phyloP scores from a whole-genome alignment of 2,888 invertebrate species.

The Allophyes oxyacanthae region DNA sequence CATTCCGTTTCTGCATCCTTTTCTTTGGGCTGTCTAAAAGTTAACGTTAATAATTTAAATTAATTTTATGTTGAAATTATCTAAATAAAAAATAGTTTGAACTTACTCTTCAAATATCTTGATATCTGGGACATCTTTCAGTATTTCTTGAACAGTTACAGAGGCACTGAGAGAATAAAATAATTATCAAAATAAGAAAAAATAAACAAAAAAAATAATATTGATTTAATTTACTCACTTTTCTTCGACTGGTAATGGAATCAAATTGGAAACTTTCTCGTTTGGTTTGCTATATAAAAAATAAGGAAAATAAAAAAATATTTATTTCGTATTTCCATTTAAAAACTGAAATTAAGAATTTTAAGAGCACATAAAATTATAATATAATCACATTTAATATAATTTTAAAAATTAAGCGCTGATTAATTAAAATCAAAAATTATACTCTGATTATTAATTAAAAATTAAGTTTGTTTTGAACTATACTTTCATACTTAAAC shows the following conservation, averaged over 20 bases:
- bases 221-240: conserved; percentile 57
- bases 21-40: conserved; percentile 41
- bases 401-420: too few species aligned
- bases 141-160: conserved; percentile 45
- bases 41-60: neutral
- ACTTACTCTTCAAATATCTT: conserved; percentile 68
- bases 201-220: neutral
- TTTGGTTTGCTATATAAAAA: conserved; percentile 61
- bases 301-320: conserved; percentile 25
- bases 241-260: conserved; percentile 62
- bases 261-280: conserved; percentile 52
- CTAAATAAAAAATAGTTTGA: conserved; percentile 16
- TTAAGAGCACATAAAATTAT: too few species aligned
- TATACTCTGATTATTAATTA: too few species aligned
- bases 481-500: too few species aligned
- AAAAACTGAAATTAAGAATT: too few species aligned
- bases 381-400: too few species aligned
- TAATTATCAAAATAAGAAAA: conserved; percentile 3
- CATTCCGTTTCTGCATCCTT: conserved; percentile 69
- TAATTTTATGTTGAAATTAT: too few species aligned
- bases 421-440: too few species aligned
- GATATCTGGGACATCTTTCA: conserved; percentile 49
- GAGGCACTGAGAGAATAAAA: conserved; percentile 55
- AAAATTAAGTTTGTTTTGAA: too few species aligned
- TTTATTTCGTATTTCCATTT: too few species aligned